Evolutionary conservation across 2,113 vertebrate species (phyloP).

Genomic region (Numenius arquata): DNA sequence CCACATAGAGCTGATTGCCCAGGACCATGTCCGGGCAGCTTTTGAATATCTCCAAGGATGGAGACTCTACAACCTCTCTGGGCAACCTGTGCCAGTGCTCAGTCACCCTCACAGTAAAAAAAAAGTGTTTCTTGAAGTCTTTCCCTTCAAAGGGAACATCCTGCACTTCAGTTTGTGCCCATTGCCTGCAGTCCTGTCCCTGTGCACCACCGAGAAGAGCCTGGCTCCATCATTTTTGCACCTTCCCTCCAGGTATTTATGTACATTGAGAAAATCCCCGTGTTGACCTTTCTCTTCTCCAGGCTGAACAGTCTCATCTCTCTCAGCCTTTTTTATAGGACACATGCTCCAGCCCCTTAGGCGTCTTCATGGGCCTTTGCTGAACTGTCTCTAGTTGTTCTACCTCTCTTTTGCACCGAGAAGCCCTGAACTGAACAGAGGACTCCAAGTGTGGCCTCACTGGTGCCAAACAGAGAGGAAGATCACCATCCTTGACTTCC

Average conservation of each 20-base stretch:
- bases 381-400: neutral
- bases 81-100: neutral
- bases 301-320: neutral
- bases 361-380: neutral
- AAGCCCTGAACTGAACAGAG: neutral
- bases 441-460: neutral
- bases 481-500: neutral
- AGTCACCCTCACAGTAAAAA: neutral
- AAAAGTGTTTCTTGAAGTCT: neutral
- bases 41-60: neutral
- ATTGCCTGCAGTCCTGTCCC: neutral
- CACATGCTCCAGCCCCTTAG: neutral
- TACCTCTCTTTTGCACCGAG: neutral
- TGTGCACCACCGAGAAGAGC: neutral
- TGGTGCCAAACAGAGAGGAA: neutral
- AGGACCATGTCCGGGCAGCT: neutral
- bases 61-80: neutral
- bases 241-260: neutral
- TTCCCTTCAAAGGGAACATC: neutral
- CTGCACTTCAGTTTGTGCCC: neutral
- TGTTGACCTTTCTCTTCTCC: neutral
- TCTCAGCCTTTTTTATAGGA: neutral
- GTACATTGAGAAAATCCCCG: neutral
- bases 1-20: neutral
- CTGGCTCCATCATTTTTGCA: neutral